Evolutionary conservation across 2,888 invertebrate genomes (phyloP).

Genomic region (Diplazon laetatorius): DNA sequence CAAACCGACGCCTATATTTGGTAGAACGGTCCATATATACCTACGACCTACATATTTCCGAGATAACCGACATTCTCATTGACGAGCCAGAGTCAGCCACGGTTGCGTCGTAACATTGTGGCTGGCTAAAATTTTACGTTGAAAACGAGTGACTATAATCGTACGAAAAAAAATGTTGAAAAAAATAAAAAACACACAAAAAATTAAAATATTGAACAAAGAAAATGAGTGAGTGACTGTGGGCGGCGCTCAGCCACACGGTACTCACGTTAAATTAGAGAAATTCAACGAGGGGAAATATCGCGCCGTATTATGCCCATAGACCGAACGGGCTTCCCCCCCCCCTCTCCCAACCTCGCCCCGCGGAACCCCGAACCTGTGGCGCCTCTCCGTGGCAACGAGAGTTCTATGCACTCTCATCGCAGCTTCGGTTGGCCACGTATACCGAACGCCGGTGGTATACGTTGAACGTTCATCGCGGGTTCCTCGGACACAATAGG

Average conservation of each 20-base stretch:
- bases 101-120: too few relatives aligned
- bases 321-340: conserved; percentile 20
- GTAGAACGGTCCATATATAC: too few relatives aligned
- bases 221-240: not conserved
- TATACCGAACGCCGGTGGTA: conserved; percentile 13
- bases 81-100: too few relatives aligned
- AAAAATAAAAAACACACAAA: too few relatives aligned
- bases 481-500: conserved; percentile 76
- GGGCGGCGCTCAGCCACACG: not conserved
- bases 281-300: conserved; percentile 37
- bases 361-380: conserved; percentile 45
- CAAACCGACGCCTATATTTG: too few relatives aligned
- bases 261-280: conserved; percentile 40
- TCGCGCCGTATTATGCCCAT: conserved; percentile 22
- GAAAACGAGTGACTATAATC: not conserved
- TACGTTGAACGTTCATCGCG: conserved; percentile 64
- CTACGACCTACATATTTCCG: too few relatives aligned
- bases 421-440: conserved; percentile 29
- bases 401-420: conserved; percentile 12
- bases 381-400: conserved; percentile 46
- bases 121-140: too few relatives aligned
- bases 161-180: not conserved
- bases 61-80: too few relatives aligned
- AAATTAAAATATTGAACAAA: conserved; percentile 17
- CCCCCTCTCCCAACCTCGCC: too few relatives aligned